Base-by-base conservation (phyloP, 2,888 invertebrate genomes). In the Drosophila dives region DNA sequence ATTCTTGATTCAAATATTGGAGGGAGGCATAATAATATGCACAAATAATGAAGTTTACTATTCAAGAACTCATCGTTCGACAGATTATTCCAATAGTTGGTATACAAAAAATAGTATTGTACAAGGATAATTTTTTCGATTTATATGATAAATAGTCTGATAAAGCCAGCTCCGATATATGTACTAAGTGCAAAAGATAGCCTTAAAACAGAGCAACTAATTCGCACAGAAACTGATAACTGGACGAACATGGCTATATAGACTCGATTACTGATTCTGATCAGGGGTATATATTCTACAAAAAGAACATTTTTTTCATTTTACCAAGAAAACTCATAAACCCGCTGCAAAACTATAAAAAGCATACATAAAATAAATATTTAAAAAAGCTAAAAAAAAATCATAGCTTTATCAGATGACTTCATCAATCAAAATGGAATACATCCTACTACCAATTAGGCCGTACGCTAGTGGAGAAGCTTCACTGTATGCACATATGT, bases 401-500 rank as follows among this genome's bases (percentile, higher is more conserved):
- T n/a, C 4, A 5, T 40, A 2, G n/a, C 45, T 7, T 12, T 6
- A 15, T 45, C 12, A 3, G 12, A 7, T 45, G 7, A 45, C 20
- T 12, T 12, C 3, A 20, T 45, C 20, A 45, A 40, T n/a, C 17
- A 17, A 4, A n/a, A n/a, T n/a, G 2, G n/a, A 4, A 2, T 5
- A n/a, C 40, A 40, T n/a, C 10, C n/a, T 4, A 2, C n/a, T 40
- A 10, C 2, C n/a, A 40, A 20, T 23, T 12, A 2, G 2, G 15
- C 7, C 26, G 26, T 54, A 20, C 33, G 17, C n/a, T 10, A 17
- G 20, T 15, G 11, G 3, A 38, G 26, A 55, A 15, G 4, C 36
- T 60, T 50, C 38, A 59, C 50, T 51, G 64, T 55, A 48, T 15
- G 59, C 54, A 48, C 32, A 56, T 34, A 36, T 42, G 5, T 55